Base-by-base conservation (phyloP, 2,113 vertebrate genomes). In the Condylura cristata region DNA sequence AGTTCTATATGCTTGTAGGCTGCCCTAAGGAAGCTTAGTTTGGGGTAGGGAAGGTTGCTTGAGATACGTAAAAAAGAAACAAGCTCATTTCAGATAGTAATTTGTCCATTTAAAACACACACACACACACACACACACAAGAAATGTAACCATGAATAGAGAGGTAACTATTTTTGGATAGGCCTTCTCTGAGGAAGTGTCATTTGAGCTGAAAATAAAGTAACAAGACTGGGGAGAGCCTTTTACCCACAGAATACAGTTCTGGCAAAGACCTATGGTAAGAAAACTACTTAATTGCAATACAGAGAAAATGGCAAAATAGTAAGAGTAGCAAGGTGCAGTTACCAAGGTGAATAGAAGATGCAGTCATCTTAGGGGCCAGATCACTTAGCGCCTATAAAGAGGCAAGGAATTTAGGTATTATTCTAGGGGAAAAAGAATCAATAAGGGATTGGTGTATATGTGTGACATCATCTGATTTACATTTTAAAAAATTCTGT, bases 1-100 rank as follows among this genome's bases (percentile, higher is more conserved):
- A 63, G 83, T 56, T 92, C 30, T 53, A 39, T n/a, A 68, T 53
- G 60, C 66, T 81, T 32, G 11, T 22, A 60, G 44, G 60, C 88
- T 90, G 66, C 44, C 95, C 44, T 93, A 32, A 65, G 51, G 28
- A n/a, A 75, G 30, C 11, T 75, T 8, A 58, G 72, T 94, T 48
- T 89, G 90, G 81, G 46, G 53, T 26, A 39, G 9, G 14, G 63
- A 7, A 28, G 14, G 28, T 7, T 39, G 26, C 74, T 37, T 68
- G 65, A 61, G 28, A 85, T 70, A 76, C 66, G 68, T 37, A 39
- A 86, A 66, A 22, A 71, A 80, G 34, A 89, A 91, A 93, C 10
- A 91, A 53, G 48, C 51, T 96, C 11, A 94, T 48, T 94, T 94
- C 66, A 84, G 72, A 61, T 24, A 94, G 51, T n/a, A 88, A 61